A percentile compares a stretch with the other conserved stretches of the same genome.
phyloP scores from a whole-genome alignment of 2,797 vertebrate species.

The Champsocephalus esox region DNA sequence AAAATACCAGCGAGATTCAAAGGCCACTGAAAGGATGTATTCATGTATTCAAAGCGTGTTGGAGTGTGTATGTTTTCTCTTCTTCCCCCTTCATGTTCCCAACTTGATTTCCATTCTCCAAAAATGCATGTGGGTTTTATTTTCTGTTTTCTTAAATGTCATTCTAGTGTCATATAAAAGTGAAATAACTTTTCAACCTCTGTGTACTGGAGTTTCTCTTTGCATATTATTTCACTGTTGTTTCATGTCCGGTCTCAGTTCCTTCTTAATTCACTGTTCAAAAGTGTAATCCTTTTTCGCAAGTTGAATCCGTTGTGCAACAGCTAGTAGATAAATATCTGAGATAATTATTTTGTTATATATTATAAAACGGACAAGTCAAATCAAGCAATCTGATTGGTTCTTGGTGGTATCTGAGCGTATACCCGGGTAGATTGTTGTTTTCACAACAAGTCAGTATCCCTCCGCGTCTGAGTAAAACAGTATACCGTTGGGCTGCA shows the following conservation, averaged over 20 bases:
- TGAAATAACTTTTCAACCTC: slow-evolving; percentile 71
- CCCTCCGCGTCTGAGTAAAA: too few relatives aligned
- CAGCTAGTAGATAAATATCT: background rate
- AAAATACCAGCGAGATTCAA: slow-evolving; percentile 66
- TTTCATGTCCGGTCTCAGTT: background rate
- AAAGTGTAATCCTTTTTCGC: background rate
- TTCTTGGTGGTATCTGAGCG: too few relatives aligned
- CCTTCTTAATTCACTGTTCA: too few relatives aligned
- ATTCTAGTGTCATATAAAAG: slow-evolving; percentile 80
- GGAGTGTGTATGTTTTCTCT: slow-evolving; percentile 39
- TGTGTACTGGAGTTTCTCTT: slow-evolving; percentile 49
- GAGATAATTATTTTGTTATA: background rate
- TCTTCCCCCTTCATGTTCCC: slow-evolving; percentile 21
- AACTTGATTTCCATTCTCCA: slow-evolving; percentile 23
- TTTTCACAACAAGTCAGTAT: too few relatives aligned
- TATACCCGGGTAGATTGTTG: too few relatives aligned
- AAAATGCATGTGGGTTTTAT: slow-evolving; percentile 66
- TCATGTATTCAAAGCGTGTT: slow-evolving; percentile 56
- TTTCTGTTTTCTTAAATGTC: slow-evolving; percentile 75
- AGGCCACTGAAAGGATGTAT: slow-evolving; percentile 71
- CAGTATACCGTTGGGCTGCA: too few relatives aligned
- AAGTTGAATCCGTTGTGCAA: background rate
- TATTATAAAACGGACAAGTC: too few relatives aligned
- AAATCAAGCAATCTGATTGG: too few relatives aligned
- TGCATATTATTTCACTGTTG: too few relatives aligned